A percentile compares a stretch with the other conserved stretches of the same genome.
phyloP scores from a whole-genome alignment of 2,888 invertebrate genomes.

The Eustalomyia histrio region DNA sequence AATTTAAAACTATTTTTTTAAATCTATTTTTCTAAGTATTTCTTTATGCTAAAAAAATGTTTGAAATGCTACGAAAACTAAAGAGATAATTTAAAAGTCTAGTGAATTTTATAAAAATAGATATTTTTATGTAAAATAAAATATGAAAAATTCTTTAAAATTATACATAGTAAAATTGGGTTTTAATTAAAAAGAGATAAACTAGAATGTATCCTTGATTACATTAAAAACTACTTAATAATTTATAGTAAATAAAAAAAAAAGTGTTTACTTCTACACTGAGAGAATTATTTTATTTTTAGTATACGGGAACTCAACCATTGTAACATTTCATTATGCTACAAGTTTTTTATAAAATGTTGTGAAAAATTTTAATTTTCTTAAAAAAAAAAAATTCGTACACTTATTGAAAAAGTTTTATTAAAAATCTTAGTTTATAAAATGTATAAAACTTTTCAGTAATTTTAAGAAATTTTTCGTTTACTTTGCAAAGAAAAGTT shows the following conservation, averaged over 20 bases:
- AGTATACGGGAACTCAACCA: too few species aligned
- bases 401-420: too few species aligned
- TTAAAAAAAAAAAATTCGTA: too few species aligned
- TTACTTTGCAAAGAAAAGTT: too few species aligned
- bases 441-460: too few species aligned
- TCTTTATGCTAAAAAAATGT: conserved; percentile 2
- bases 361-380: too few species aligned
- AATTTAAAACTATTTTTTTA: background rate
- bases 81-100: conserved; percentile 39
- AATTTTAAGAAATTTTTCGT: too few species aligned
- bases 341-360: too few species aligned
- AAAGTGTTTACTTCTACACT: too few species aligned
- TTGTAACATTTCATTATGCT: too few species aligned
- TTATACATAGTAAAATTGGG: background rate
- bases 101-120: conserved; percentile 34
- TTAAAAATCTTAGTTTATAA: too few species aligned
- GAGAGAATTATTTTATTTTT: too few species aligned
- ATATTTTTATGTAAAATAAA: background rate
- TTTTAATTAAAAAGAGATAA: background rate
- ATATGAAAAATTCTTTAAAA: background rate
- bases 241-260: background rate
- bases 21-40: background rate
- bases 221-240: conserved; percentile 1
- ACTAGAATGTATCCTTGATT: background rate
- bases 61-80: background rate